These are phyloP conservation scores for Tetranychus cinnabarinus DNA, from an alignment of 1,140 invertebrate genomes.

Conservation along the genomic window DNA sequence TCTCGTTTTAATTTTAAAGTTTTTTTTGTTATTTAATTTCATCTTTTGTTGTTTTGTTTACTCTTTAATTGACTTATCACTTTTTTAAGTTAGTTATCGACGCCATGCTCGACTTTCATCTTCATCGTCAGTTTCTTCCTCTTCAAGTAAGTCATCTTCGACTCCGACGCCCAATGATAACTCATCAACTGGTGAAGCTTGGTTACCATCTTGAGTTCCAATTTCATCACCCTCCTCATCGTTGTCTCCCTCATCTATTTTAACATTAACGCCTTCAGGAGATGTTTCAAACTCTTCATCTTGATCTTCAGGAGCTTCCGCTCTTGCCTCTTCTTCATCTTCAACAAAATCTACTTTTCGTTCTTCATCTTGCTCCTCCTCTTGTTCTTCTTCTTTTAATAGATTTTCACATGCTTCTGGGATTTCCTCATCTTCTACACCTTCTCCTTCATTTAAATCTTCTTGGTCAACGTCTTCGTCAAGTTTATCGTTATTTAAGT, in stretches of 20 bases:
- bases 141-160: neutral
- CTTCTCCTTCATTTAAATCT: neutral
- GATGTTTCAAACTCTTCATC: too few species aligned
- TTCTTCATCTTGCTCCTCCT: neutral
- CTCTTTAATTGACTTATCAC: too few species aligned
- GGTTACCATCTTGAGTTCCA: neutral
- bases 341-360: neutral
- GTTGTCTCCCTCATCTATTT: neutral
- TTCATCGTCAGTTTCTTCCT: neutral
- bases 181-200: neutral
- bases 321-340: too few species aligned
- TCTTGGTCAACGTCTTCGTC: neutral
- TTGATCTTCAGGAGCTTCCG: too few species aligned
- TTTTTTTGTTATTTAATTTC: too few species aligned
- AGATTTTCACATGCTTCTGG: too few species aligned
- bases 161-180: neutral
- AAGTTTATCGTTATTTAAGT: too few species aligned
- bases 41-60: too few species aligned
- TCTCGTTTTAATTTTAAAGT: too few species aligned
- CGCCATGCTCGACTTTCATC: neutral
- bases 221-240: neutral
- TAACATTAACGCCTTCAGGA: too few species aligned
- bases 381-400: too few species aligned
- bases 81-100: neutral
- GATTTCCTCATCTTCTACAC: neutral